These are phyloP conservation scores for Oryctes rhinoceros DNA, from an alignment of 1,140 invertebrate species.

Conservation along the genomic window DNA sequence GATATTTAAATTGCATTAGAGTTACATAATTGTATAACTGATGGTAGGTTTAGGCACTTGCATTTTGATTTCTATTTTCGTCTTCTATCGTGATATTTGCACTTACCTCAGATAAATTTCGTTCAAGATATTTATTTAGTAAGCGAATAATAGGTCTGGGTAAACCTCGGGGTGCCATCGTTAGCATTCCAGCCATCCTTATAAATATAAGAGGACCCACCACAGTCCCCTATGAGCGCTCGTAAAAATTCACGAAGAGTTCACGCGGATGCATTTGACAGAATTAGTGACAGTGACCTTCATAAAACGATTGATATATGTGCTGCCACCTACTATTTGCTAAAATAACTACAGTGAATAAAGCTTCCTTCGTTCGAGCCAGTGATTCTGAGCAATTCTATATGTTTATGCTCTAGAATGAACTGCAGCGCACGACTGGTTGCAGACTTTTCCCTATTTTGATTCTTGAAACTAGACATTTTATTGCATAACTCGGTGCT, in stretches of 20 bases:
- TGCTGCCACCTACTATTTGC: background rate
- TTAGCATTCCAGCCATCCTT: conserved; percentile 58
- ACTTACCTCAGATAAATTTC: conserved; percentile 57
- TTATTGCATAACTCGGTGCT: no score
- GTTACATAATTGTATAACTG: conserved; percentile 42
- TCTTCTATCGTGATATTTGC: conserved; percentile 4
- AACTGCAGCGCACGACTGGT: no score
- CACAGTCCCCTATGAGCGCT: conserved; percentile 2
- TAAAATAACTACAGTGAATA: no score
- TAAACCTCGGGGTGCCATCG: conserved; percentile 55
- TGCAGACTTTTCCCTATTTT: no score
- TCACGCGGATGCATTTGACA: conserved; percentile 1
- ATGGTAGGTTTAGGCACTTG: conserved; percentile 32
- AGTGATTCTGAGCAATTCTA: no score
- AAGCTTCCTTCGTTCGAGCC: no score
- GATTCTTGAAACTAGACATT: no score
- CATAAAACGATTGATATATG: background rate
- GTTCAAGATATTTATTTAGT: conserved; percentile 57
- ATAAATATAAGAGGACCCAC: conserved; percentile 26
- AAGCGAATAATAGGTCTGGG: conserved; percentile 54
- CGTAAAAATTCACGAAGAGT: background rate
- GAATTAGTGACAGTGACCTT: conserved; percentile 16
- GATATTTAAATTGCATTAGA: conserved; percentile 36
- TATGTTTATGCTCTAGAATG: no score
- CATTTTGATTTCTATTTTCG: conserved; percentile 33